These are phyloP conservation scores for Ypsolopha scabrella DNA, from an alignment of 2,888 invertebrate genomes.

Conservation along the genomic window DNA sequence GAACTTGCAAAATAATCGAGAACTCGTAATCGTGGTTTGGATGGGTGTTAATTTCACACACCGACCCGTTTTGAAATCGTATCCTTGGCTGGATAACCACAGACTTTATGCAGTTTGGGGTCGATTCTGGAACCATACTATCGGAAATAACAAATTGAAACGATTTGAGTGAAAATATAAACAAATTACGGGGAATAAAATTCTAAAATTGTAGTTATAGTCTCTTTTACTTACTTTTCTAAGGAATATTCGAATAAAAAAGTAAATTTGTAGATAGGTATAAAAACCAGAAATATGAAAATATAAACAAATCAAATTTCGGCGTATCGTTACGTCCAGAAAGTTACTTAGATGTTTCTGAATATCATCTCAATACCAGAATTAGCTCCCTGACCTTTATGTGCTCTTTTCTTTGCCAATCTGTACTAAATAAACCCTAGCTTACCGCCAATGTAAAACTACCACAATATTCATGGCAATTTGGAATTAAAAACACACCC, in stretches of 20 bases:
- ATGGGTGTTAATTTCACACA: constrained; percentile 25
- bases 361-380: background rate
- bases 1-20: constrained; percentile 15
- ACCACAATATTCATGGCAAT: background rate
- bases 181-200: too few relatives aligned
- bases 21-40: constrained; percentile 14
- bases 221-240: too few relatives aligned
- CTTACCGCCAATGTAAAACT: constrained; percentile 1
- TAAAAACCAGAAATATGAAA: too few relatives aligned
- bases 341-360: too few relatives aligned
- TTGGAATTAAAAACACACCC: background rate
- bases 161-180: too few relatives aligned
- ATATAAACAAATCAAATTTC: too few relatives aligned
- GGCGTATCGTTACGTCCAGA: too few relatives aligned
- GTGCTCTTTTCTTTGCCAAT: constrained; percentile 3
- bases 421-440: constrained; percentile 8
- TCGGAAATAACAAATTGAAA: too few relatives aligned
- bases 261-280: too few relatives aligned
- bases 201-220: too few relatives aligned
- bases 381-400: constrained; percentile 2
- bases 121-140: background rate
- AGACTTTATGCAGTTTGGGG: background rate
- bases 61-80: constrained; percentile 9
- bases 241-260: too few relatives aligned
- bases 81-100: constrained; percentile 2